Evolutionary conservation across 2,888 invertebrate genomes (phyloP), one percentile per base, ranked within the genome.

Genomic region (Druceiella hillmani): DNA sequence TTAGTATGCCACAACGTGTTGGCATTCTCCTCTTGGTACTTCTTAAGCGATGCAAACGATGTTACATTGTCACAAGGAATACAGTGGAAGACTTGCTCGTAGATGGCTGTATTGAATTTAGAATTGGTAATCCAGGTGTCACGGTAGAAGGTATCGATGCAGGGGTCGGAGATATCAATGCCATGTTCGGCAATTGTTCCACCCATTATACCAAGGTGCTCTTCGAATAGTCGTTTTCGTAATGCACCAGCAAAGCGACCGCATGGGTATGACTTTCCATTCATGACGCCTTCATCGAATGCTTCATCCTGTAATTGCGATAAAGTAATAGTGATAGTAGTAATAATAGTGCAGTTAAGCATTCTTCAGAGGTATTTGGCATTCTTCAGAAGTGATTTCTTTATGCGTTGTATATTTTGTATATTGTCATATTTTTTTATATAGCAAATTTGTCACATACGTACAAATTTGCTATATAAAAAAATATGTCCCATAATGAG

Each of bases 191-290:
- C 56, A 30, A 78, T 63, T 24, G 72, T 61, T 3, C 64, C 58
- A 9, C 67, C 74, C 63, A 61, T 52, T 2, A 62, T 62, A 3
- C 95, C 97, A 32, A 98, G 75, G 62, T 98, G 98, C 59, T 98
- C 98, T 42, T 83, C 76, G 64, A 98, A 95, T 32, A 98, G 68
- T 28, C 86, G 79, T 56, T 83, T 84, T 20, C 98, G 69, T 11
- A 98, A 68, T 6, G 84, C 81, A 1, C 90, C 88, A 0, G 91
- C 92, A 55, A 89, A 93, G 41, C 80, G 78, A 0, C 98, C 98
- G 48, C 84, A 85, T 7, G 86, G 81, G 62, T 83, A 90, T 3
- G 81, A 68, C 43, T 78, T 69, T 0, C 87, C 89, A 61, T 90
- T 85, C 87, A 97, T 89, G 10, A 74, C 64, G 2, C 90, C 87